Percentiles rank a stretch among this genome's conserved stretches.
These are phyloP conservation scores for Caenorhabditis sulstoni DNA, from an alignment of 2,888 invertebrate species.

Conservation along the genomic window DNA sequence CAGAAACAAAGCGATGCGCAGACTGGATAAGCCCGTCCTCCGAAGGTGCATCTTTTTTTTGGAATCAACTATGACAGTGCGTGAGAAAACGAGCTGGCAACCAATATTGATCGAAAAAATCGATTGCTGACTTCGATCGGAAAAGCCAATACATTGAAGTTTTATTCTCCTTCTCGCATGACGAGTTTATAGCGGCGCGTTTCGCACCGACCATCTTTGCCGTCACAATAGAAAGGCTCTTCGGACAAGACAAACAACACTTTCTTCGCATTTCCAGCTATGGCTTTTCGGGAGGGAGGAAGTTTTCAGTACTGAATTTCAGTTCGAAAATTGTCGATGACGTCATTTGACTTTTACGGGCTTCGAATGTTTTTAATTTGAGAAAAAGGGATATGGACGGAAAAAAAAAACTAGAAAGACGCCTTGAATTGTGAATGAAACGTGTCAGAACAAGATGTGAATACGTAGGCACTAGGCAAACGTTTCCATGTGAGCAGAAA, in stretches of 20 bases:
- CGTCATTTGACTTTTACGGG: neutral
- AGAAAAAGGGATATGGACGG: too few relatives aligned
- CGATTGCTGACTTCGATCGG: neutral
- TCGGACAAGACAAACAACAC: conserved; percentile 4
- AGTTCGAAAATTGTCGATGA: neutral
- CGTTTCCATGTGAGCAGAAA: conserved; percentile 27
- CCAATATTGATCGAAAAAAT: neutral
- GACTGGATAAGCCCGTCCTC: conserved; percentile 13
- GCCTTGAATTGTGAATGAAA: neutral
- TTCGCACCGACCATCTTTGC: neutral
- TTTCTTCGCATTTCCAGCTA: neutral
- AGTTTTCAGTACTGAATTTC: neutral
- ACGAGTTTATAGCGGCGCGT: conserved; percentile 10
- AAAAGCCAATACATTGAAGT: neutral
- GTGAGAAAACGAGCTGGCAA: neutral
- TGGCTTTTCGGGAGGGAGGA: neutral
- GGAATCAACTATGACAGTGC: neutral
- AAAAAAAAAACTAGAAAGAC: too few relatives aligned
- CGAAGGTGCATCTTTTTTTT: conserved; percentile 6
- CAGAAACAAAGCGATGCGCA: conserved; percentile 35
- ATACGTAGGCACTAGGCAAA: conserved; percentile 9
- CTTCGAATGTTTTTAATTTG: neutral
- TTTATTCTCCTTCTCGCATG: neutral
- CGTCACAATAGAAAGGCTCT: conserved; percentile 5
- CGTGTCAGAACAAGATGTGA: neutral